Percentiles rank a stretch among this genome's conserved stretches.
Conservation (phyloP, 2,113 vertebrate genomes). For the Murina feae region DNA sequence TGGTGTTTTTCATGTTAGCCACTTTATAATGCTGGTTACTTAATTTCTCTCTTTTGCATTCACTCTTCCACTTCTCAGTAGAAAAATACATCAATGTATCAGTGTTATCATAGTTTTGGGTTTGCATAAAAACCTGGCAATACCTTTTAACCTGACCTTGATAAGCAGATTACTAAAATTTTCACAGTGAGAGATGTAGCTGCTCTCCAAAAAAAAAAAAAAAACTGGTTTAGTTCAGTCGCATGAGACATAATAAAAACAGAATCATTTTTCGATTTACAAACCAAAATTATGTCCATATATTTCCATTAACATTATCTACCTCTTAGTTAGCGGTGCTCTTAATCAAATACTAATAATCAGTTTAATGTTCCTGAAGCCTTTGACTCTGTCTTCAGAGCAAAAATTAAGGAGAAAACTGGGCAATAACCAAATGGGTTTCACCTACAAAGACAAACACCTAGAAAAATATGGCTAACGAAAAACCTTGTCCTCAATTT, state of each 20-base stretch:
- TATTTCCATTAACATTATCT: neutral
- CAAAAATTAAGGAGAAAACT: neutral
- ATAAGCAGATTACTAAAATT: constrained; percentile 12
- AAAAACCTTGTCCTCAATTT: neutral
- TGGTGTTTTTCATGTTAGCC: neutral
- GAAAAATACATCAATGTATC: neutral
- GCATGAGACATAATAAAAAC: neutral
- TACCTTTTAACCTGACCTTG: neutral
- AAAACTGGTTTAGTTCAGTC: neutral
- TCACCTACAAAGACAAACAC: neutral
- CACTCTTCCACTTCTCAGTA: neutral
- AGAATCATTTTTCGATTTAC: constrained; percentile 11
- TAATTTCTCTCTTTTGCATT: constrained; percentile 29
- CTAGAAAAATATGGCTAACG: neutral
- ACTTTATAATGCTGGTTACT: neutral
- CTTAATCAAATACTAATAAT: constrained; percentile 36
- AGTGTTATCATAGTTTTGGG: neutral
- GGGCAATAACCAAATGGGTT: neutral
- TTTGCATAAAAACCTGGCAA: neutral
- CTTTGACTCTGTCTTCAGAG: neutral
- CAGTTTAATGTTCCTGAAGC: neutral
- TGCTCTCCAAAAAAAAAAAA: neutral
- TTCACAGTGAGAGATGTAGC: neutral
- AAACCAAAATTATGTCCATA: neutral
- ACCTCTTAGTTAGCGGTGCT: neutral